Evolutionary conservation across 2,113 vertebrate genomes (phyloP), one percentile per base, ranked within the genome.

Genomic region (Oostethus manadensis): DNA sequence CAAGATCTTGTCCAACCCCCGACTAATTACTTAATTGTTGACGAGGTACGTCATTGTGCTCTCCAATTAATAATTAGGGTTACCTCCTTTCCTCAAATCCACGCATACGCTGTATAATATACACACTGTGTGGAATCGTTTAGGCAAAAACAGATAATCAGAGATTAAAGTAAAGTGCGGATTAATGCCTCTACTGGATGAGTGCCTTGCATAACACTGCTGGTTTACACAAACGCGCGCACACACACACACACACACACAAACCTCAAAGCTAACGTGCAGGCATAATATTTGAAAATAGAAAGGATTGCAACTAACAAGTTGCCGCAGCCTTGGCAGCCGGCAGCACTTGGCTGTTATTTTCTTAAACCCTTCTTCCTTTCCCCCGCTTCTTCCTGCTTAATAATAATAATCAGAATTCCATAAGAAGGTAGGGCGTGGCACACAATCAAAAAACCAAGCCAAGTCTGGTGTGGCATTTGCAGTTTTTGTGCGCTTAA

Each of bases 141-240:
- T 29, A 8, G 21, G 21, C 21, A 26, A 17, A 51, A 51, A 51
- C 29, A 33, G 29, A 33, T 33, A 33, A 7, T 3, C 48, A 9
- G 50, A 51, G 50, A 51, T 33, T 51, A 33, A 51, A 51, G 50
- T 26, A 23, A 51, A 15, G 8, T 51, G 50, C 3, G 50, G 50
- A 51, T 51, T 51, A 51, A 29, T 51, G 23, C 23, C 16, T 29
- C 17, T 8, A 10, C 50, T 51, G 23, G 50, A 51, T 33, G 26
- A 51, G 23, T 16, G 50, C 15, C 29, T 51, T 51, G 29, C 29
- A 51, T 51, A 51, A 51, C 15, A n/a, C 50, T 26, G 26, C 50
- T 15, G 11, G 23, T 50, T 22, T 50, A n/a, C n/a, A n/a, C 16
- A 8, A 2, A 8, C 13, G 18, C 20, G 10, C 22, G 10, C 47